These are phyloP conservation scores for Conops quadrifasciatus DNA, from an alignment of 2,888 invertebrate genomes.

Conservation along the genomic window DNA sequence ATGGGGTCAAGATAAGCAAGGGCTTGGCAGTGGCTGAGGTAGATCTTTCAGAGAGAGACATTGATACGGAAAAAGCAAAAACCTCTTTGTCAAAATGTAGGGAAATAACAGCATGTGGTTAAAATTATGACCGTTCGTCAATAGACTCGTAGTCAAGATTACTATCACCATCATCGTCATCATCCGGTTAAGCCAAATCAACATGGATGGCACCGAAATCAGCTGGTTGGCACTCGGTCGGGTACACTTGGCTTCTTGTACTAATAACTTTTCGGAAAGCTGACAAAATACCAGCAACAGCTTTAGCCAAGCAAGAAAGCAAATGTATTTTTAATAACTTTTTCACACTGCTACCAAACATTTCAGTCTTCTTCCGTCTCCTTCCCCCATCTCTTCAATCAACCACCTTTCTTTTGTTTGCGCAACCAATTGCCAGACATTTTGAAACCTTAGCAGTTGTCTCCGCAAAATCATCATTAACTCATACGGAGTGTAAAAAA, in stretches of 20 bases:
- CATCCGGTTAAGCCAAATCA: no score
- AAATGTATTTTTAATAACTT: slow-evolving; percentile 22
- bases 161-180: slow-evolving; percentile 16
- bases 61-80: no score
- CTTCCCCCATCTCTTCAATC: background rate
- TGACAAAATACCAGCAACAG: no score
- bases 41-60: background rate
- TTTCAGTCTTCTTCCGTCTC: background rate
- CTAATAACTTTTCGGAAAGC: no score
- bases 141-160: background rate
- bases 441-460: slow-evolving; percentile 23
- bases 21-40: background rate
- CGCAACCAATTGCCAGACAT: no score
- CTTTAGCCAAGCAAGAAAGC: no score
- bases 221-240: no score
- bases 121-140: slow-evolving; percentile 23
- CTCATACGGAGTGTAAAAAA: background rate
- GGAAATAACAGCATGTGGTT: slow-evolving; percentile 25
- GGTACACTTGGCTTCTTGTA: no score
- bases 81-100: no score
- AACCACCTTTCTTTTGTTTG: no score
- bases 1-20: no score
- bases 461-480: background rate
- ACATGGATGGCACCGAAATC: no score
- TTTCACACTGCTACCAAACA: background rate